Conservation (phyloP, 2,113 vertebrate genomes). For the Empidonax alnorum region DNA sequence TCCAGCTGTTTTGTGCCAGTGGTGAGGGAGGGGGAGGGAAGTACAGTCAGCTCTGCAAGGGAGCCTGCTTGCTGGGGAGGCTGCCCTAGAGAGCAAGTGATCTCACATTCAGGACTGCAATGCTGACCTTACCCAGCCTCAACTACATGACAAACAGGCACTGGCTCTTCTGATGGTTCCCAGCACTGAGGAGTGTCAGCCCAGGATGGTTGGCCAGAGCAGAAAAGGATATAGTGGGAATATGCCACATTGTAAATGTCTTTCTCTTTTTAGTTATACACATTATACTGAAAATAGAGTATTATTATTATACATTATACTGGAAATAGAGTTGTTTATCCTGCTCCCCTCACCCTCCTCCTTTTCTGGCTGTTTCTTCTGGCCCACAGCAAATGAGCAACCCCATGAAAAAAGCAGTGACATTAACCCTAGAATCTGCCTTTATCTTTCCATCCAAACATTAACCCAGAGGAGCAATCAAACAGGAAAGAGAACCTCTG, state of each 20-base stretch:
- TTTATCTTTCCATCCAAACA: not conserved
- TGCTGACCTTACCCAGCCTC: not conserved
- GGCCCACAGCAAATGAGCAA: not conserved
- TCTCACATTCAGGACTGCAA: accelerated
- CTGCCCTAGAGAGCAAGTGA: not conserved
- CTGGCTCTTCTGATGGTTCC: not conserved
- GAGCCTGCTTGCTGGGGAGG: not conserved
- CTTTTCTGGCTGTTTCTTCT: not conserved
- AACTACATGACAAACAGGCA: not conserved
- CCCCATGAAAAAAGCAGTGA: not conserved
- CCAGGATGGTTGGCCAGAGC: not conserved
- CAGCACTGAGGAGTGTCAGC: not conserved
- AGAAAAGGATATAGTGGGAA: not conserved
- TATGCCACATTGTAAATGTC: not conserved
- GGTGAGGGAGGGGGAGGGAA: not conserved
- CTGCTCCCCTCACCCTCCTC: no score
- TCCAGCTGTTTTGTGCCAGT: not conserved
- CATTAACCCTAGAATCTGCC: not conserved
- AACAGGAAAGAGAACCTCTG: not conserved
- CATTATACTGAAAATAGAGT: not conserved
- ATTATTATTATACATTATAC: not conserved
- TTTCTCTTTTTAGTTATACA: not conserved
- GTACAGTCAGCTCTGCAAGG: not conserved
- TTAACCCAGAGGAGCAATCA: not conserved
- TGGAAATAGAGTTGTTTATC: not conserved